phyloP scores from a whole-genome alignment of 2,797 vertebrate genomes.

The Pelochelys cantorii region DNA sequence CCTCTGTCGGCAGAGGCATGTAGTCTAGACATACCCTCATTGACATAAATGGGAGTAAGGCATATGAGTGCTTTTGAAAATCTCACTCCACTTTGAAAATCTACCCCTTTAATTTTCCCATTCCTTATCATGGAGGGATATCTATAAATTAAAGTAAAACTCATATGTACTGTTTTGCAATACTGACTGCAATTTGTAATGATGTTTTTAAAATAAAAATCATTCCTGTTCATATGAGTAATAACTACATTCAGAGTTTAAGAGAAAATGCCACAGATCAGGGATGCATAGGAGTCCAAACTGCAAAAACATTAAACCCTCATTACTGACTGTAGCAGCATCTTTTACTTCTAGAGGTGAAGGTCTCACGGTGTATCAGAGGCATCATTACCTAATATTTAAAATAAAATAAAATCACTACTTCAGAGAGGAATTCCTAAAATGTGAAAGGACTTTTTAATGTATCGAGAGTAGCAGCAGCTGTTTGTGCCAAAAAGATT shows the following conservation, averaged over 20 bases:
- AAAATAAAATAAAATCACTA: slow-evolving; percentile 71
- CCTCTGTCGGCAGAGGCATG: no score
- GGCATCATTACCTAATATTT: slow-evolving; percentile 51
- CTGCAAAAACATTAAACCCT: slow-evolving; percentile 41
- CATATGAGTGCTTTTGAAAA: neutral
- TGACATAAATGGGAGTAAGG: neutral
- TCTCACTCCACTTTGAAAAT: neutral
- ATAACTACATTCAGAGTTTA: slow-evolving; percentile 1
- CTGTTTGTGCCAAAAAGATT: slow-evolving; percentile 77
- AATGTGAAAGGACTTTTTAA: slow-evolving; percentile 66
- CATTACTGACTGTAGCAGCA: slow-evolving; percentile 28
- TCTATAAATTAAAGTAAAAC: neutral
- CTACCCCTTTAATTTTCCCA: neutral
- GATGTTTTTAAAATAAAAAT: slow-evolving; percentile 56
- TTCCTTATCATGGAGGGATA: neutral
- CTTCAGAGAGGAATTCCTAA: slow-evolving; percentile 70
- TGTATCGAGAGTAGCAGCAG: slow-evolving; percentile 75
- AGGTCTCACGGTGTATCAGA: slow-evolving; percentile 60
- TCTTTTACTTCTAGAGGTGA: slow-evolving; percentile 32
- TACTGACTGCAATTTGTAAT: neutral
- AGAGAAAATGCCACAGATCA: slow-evolving; percentile 31
- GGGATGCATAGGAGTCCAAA: slow-evolving; percentile 51
- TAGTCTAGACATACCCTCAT: neutral
- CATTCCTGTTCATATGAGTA: slow-evolving; percentile 54
- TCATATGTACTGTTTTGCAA: neutral